Percentiles rank a stretch among this genome's conserved stretches.
These are phyloP conservation scores for Epinotia brunnichana DNA, from an alignment of 2,888 invertebrate species.

Conservation along the genomic window DNA sequence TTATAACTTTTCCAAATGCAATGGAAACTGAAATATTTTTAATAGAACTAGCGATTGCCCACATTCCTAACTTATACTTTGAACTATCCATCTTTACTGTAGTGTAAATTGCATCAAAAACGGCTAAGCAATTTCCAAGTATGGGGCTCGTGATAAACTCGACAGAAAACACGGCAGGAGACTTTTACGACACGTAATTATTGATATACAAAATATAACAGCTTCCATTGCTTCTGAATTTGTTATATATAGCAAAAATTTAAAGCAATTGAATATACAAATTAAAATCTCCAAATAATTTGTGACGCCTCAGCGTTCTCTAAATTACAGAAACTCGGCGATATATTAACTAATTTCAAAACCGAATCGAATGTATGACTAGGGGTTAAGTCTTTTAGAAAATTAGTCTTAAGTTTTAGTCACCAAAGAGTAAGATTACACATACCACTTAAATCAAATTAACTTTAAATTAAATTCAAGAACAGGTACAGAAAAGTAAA, in stretches of 20 bases:
- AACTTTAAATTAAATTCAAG: neutral
- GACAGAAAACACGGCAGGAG: neutral
- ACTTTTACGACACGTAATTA: neutral
- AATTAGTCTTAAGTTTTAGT: constrained; percentile 38
- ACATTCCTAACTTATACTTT: neutral
- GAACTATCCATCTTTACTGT: neutral
- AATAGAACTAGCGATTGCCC: neutral
- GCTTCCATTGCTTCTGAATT: neutral
- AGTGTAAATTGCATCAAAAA: neutral
- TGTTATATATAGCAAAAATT: neutral
- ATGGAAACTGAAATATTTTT: neutral
- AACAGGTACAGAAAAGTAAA: constrained; percentile 36
- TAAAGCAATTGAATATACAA: constrained; percentile 28
- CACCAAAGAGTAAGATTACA: constrained; percentile 30
- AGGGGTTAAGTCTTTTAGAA: constrained; percentile 63
- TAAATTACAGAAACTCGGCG: constrained; percentile 1
- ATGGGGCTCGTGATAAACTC: neutral
- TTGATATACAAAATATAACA: neutral
- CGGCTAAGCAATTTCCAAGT: neutral
- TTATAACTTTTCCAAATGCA: constrained; percentile 16
- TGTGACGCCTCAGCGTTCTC: constrained; percentile 18
- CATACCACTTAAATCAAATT: constrained; percentile 20
- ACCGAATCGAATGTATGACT: constrained; percentile 57
- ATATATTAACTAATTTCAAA: constrained; percentile 19
- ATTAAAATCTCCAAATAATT: constrained; percentile 10